A percentile compares a stretch with the other conserved stretches of the same genome.
phyloP scores from a whole-genome alignment of 2,797 vertebrate genomes.

The Podarcis siculus region DNA sequence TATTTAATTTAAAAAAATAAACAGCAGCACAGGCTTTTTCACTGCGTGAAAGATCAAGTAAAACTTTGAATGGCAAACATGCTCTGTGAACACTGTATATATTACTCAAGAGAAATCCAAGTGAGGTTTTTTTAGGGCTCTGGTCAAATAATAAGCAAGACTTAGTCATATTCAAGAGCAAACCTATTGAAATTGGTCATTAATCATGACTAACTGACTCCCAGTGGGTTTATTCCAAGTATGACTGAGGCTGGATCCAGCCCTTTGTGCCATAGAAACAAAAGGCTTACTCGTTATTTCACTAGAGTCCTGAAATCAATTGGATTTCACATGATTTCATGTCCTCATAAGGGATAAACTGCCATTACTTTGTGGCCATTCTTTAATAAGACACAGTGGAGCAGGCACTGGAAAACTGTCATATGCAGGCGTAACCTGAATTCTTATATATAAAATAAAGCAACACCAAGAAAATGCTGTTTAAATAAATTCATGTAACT shows the following conservation, averaged over 20 bases:
- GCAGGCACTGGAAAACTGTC: background rate
- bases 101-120: background rate
- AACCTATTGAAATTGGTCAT: too few relatives aligned
- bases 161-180: too few relatives aligned
- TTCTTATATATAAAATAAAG: background rate
- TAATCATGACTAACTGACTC: too few relatives aligned
- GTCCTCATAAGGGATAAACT: background rate
- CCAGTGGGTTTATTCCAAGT: too few relatives aligned
- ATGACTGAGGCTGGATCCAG: too few relatives aligned
- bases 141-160: slow-evolving; percentile 17
- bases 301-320: too few relatives aligned
- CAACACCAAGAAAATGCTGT: background rate
- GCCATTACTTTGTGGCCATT: background rate
- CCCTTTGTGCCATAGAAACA: background rate
- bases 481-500: background rate
- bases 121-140: background rate
- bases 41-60: background rate
- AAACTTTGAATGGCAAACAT: background rate
- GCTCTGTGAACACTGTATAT: background rate
- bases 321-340: background rate
- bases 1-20: background rate
- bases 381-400: background rate
- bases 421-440: background rate
- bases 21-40: background rate
- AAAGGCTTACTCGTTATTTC: too few relatives aligned